These are phyloP conservation scores for Idaea straminata DNA, from an alignment of 2,888 invertebrate species.

Conservation along the genomic window DNA sequence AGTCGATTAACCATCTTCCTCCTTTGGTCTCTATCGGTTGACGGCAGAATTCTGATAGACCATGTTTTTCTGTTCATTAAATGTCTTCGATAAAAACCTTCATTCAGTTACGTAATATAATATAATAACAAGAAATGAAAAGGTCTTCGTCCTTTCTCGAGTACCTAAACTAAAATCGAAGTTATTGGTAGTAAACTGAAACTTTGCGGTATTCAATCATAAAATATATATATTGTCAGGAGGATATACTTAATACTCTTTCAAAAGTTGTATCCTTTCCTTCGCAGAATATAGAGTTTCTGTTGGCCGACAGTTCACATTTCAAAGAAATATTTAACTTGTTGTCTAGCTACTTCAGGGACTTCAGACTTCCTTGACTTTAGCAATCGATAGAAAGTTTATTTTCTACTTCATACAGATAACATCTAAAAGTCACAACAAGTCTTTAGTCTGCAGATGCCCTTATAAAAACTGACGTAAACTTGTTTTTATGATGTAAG, in stretches of 20 bases:
- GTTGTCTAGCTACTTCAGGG: not conserved
- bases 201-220: not conserved
- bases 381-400: too few species aligned
- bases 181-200: not conserved
- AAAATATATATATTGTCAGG: not conserved
- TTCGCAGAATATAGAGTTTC: not conserved
- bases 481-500: not conserved
- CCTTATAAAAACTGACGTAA: not conserved
- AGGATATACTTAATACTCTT: not conserved
- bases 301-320: not conserved
- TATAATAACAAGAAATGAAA: not conserved
- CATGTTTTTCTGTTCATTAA: not conserved
- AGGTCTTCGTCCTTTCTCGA: not conserved
- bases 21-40: too few species aligned
- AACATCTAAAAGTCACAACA: not conserved
- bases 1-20: too few species aligned
- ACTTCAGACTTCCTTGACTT: too few species aligned
- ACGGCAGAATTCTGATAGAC: too few species aligned
- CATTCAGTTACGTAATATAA: not conserved
- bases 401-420: too few species aligned
- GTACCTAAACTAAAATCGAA: not conserved
- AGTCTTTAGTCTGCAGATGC: not conserved
- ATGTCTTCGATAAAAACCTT: not conserved
- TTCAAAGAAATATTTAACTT: not conserved
- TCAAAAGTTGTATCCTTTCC: not conserved